Base-by-base conservation (phyloP, 2,888 invertebrate species). In the Alloscopus bannaensis region DNA sequence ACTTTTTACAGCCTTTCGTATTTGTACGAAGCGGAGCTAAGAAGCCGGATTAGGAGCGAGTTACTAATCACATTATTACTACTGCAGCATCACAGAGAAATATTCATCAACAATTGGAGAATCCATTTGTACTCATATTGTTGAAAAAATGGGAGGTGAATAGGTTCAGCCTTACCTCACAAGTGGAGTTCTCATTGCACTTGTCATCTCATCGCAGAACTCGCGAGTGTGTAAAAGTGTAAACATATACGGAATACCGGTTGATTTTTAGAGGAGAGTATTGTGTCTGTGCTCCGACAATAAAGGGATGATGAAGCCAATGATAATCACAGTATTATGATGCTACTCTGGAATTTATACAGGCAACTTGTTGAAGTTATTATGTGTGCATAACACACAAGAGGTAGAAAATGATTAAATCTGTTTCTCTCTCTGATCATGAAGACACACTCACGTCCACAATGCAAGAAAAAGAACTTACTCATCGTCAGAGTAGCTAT, bases 111-210 rank as follows among this genome's bases (percentile, higher is more conserved):
- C 31, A 31, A 59, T 59, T 59, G 59, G 11, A 24, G 59, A 59
- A 59, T 29, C 13, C 24, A 55, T 28, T 50, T 26, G 57, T 68
- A 52, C 29, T 24, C 64, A 64, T 64, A 64, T 64, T 69, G 50
- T 70, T 64, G 70, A 64, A 70, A 77, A 76, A 77, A 76, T 64
- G 29, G 76, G 29, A 62, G 69, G 70, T 77, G 70, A 64, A 77
- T 60, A 26, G 70, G 70, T 40, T 16, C 11, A 68, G 59, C 50
- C 68, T n/a, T n/a, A 68, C 69, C 69, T 70, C 77, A 77, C 69
- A 77, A 77, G 69, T 64, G 64, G 70, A 57, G 60, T 26, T 68
- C 18, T 40, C 52, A 62, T 64, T 72, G 62, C 52, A 22, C 31
- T 40, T 73, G 31, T 57, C 59, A 66, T 75, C 59, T 45, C 42